phyloP scores from a whole-genome alignment of 2,888 invertebrate genomes.

The Pseudolycoriella hygida region DNA sequence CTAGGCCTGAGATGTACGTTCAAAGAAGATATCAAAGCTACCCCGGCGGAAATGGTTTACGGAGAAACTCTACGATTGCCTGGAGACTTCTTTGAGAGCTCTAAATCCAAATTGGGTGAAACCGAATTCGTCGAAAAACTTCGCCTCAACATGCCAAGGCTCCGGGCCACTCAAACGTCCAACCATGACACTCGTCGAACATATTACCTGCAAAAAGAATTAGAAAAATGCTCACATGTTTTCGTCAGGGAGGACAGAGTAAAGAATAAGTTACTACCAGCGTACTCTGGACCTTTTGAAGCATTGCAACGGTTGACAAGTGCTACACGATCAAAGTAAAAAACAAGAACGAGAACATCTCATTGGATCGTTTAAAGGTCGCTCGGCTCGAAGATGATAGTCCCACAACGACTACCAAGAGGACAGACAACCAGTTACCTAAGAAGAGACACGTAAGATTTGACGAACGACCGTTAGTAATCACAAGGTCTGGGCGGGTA shows the following conservation, averaged over 20 bases:
- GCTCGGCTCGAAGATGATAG: too few species aligned
- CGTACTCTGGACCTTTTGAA: neutral
- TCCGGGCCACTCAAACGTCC: neutral
- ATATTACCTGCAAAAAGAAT: neutral
- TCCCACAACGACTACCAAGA: too few species aligned
- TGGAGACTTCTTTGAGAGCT: slow-evolving; percentile 7
- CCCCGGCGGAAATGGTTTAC: slow-evolving; percentile 19
- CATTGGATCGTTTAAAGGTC: too few species aligned
- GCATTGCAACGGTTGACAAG: neutral
- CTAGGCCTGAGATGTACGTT: slow-evolving; percentile 17
- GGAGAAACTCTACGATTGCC: slow-evolving; percentile 16
- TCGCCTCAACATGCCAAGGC: neutral
- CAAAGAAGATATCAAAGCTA: too few species aligned
- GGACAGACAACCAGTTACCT: too few species aligned
- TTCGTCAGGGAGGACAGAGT: neutral
- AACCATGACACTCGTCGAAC: neutral
- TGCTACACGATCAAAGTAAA: too few species aligned
- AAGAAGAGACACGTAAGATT: too few species aligned
- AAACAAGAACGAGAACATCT: too few species aligned
- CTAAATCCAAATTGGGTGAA: neutral
- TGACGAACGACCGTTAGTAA: too few species aligned
- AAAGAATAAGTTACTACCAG: neutral
- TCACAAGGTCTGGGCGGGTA: too few species aligned
- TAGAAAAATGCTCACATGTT: neutral
- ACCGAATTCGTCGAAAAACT: neutral